Evolutionary conservation across 2,888 invertebrate genomes (phyloP).

Genomic region (Mesoligia furuncula): DNA sequence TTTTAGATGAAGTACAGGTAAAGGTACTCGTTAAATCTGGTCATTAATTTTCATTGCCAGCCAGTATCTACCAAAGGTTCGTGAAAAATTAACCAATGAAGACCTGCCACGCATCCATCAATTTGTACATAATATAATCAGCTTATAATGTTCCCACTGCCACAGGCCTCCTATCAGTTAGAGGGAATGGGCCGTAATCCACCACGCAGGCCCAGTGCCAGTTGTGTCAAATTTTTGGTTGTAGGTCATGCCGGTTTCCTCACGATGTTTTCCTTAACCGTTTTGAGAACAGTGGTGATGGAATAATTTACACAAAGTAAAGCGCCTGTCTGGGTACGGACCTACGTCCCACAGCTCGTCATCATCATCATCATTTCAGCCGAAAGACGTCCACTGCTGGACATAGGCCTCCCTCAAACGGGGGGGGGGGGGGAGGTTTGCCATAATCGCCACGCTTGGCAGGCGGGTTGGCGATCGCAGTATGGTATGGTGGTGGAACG

Average conservation of each 20-base stretch:
- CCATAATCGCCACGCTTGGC: no score
- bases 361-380: no score
- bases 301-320: not conserved
- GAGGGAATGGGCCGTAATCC: not conserved
- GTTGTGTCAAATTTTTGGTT: not conserved
- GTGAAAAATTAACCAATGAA: not conserved
- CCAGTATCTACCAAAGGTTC: not conserved
- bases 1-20: conserved; percentile 12
- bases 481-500: no score
- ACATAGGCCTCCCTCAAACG: no score
- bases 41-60: not conserved
- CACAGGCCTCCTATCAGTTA: not conserved
- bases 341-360: not conserved
- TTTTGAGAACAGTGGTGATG: not conserved
- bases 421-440: no score
- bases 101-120: not conserved
- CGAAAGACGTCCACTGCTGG: no score
- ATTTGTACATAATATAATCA: not conserved
- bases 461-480: no score
- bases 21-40: conserved; percentile 9
- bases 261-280: not conserved
- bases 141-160: not conserved
- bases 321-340: not conserved
- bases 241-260: not conserved
- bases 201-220: not conserved